These are phyloP conservation scores for Lasioglossum albipes DNA, from an alignment of 1,140 invertebrate species.

Conservation along the genomic window DNA sequence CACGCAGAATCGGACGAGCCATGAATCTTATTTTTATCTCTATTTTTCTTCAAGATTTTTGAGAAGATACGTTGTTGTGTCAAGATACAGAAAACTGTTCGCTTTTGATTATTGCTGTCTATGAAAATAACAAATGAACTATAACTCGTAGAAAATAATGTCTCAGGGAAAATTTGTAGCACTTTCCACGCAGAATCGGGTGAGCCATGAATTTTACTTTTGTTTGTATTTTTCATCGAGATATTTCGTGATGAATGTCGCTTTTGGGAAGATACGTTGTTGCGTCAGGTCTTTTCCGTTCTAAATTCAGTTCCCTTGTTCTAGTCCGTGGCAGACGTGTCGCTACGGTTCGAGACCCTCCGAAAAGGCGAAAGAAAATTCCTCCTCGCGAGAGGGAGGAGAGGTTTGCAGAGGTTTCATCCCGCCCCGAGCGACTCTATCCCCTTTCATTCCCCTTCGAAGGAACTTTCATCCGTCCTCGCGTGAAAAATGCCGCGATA, in stretches of 20 bases:
- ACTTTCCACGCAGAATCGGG: background rate
- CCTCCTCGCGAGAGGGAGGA: background rate
- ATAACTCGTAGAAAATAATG: background rate
- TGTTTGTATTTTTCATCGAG: background rate
- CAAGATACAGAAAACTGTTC: too few species aligned
- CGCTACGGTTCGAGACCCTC: too few species aligned
- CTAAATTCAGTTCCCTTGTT: too few species aligned
- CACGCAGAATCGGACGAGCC: background rate
- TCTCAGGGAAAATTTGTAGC: background rate
- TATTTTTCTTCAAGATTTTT: too few species aligned
- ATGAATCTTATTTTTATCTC: background rate
- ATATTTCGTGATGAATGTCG: too few species aligned
- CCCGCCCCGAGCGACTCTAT: background rate
- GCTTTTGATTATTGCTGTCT: too few species aligned
- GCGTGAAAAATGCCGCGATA: slow-evolving; percentile 28
- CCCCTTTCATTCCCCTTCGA: slow-evolving; percentile 3
- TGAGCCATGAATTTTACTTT: background rate
- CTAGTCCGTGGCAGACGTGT: background rate
- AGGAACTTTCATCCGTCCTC: background rate
- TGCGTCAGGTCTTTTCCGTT: too few species aligned
- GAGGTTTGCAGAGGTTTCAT: background rate
- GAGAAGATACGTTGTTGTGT: too few species aligned
- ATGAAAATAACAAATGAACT: background rate
- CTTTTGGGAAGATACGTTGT: too few species aligned
- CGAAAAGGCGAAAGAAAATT: background rate